A percentile compares a stretch with the other conserved stretches of the same genome.
Conservation (phyloP, 1,140 invertebrate species). For the Drosophila arizonae region DNA sequence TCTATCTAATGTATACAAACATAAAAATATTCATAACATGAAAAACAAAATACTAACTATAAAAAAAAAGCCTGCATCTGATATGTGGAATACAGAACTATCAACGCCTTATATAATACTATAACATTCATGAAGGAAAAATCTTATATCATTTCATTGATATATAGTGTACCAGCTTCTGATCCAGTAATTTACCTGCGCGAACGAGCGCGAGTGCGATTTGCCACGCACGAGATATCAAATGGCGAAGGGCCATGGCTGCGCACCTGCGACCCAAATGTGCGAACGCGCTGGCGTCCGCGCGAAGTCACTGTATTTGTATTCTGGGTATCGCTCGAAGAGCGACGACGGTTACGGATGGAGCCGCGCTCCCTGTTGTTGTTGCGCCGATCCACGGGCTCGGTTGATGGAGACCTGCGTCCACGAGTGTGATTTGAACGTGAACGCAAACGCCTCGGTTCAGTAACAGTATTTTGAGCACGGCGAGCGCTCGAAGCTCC, state of each 20-base stretch:
- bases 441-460: background rate
- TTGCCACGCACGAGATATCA: conserved; percentile 10
- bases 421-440: background rate
- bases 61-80: background rate
- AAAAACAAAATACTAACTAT: background rate
- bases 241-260: background rate
- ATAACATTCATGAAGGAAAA: background rate
- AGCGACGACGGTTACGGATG: too few species aligned
- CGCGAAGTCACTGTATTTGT: background rate
- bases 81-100: background rate
- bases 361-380: too few species aligned
- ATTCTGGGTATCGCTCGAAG: background rate
- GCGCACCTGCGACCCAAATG: background rate
- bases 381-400: background rate
- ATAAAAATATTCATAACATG: background rate
- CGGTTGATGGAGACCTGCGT: background rate
- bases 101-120: background rate
- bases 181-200: background rate
- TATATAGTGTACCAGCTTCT: background rate
- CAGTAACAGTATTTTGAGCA: too few species aligned
- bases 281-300: background rate
- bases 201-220: conserved; percentile 23
- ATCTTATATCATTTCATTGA: too few species aligned
- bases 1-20: background rate
- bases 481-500: too few species aligned